Base-by-base conservation (phyloP, 1,140 invertebrate species). In the Calephelis virginiensis region DNA sequence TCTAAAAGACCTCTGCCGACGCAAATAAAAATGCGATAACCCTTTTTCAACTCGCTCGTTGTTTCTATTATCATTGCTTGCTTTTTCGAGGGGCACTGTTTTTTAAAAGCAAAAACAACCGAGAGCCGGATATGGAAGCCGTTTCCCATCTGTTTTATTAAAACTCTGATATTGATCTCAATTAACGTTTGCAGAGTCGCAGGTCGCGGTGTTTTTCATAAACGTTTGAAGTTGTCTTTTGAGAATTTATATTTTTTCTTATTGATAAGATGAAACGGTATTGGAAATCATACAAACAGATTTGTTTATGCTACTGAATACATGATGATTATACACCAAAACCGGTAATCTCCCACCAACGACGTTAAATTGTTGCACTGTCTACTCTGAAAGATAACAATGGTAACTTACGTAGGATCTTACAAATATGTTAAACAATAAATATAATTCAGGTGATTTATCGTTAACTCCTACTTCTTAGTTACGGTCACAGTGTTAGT, bases 91-190 rank as follows among this genome's bases (percentile, higher is more conserved):
- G 83, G 77, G 59, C 64, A 6, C 10, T 59, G 53, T 59, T 59
- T 59, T 59, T 59, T 59, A 59, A 66, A 73, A 68, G 74, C 77
- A 82, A 82, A 83, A 85, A 85, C 76, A 77, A 80, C 72, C 75
- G 72, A 76, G 66, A 73, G 72, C 78, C 83, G 86, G 86, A 89
- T 85, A 86, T 83, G 80, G 83, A 77, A 80, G 78, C 76, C 74
- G 78, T 82, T 85, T 78, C 77, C 80, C 84, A 82, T 82, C 86
- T 89, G 86, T 83, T 88, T 86, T 82, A 89, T 86, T 85, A 89
- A 89, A 89, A 82, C 78, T 79, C 80, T 75, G 84, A 89, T 89
- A 86, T 82, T 80, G 78, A 85, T 86, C 83, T 82, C 75, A 72
- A 82, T 77, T 72, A 76, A 53, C 74, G 76, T 80, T n/a, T 75